Base-by-base conservation (phyloP, 2,797 vertebrate genomes). In the Gymnocypris eckloni region DNA sequence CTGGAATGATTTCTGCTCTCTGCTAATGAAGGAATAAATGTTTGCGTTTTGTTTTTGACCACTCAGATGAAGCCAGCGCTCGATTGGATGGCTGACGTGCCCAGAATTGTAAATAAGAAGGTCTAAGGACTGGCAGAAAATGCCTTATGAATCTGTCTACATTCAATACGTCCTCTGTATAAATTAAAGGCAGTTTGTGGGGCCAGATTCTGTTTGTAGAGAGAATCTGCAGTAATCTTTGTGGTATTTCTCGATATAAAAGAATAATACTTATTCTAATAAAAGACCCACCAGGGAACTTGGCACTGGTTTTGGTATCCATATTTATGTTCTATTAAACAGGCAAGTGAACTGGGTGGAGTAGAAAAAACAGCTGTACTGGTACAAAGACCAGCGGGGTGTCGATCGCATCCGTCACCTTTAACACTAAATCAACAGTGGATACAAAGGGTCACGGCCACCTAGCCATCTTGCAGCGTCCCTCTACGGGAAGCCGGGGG, bases 21-120 rank as follows among this genome's bases (percentile, higher is more conserved):
- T 86, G 87, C 93, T 95, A 96, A 96, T 95, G 94, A 96, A 95
- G 93, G 90, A 92, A 94, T 94, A 94, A 95, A 95, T 91, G 90
- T 93, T 95, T 92, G 93, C 91, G 87, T 89, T 93, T 94, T 94
- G 92, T 95, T 94, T 94, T 89, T 89, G 88, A 91, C 91, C 93
- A 88, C 69, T 94, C 66, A 1, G 81, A 91, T 89, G 91, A 90
- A 93, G 92, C 92, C 92, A 89, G 79, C 9, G 59, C 90, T 88
- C 92, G 90, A 92, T 91, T 93, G 90, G 91, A 78, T 89, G 37
- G 37, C 56, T 86, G 89, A 90, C 90, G 87, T 90, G 89, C 88
- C 88, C 88, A 67, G 87, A 72, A 88, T 91, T 88, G 76, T 91
- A 90, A 92, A 94, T 90, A 15, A 22, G 13, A 77, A 41, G 13